phyloP scores from a whole-genome alignment of 2,797 vertebrate species.

The Fringilla coelebs region DNA sequence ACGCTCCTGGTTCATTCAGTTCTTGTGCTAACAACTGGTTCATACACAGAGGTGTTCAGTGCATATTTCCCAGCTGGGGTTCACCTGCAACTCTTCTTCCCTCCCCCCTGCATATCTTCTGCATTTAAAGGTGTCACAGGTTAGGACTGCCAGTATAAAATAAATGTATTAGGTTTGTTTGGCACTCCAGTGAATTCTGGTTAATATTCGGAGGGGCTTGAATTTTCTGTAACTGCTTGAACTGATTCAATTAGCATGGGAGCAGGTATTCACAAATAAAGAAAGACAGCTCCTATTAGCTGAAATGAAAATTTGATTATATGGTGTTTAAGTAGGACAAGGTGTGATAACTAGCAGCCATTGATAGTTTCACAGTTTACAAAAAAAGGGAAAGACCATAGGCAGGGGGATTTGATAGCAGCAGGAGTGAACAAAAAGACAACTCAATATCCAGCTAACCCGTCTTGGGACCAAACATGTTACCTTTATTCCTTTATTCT shows the following conservation, averaged over 20 bases:
- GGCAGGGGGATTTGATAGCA: conserved; percentile 18
- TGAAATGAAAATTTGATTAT: conserved; percentile 33
- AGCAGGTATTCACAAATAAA: background rate
- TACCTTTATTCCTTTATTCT: background rate
- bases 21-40: too few relatives aligned
- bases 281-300: conserved; percentile 1
- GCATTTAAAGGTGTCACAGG: background rate
- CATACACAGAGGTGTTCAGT: background rate
- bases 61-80: background rate
- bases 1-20: fast-evolving
- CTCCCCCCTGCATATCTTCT: background rate
- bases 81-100: background rate
- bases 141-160: background rate
- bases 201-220: conserved; percentile 42
- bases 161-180: conserved; percentile 33
- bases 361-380: background rate
- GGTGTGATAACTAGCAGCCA: background rate
- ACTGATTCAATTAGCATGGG: background rate
- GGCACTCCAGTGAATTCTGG: conserved; percentile 32
- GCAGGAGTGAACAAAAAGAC: background rate
- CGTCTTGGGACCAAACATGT: background rate
- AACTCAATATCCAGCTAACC: background rate
- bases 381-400: background rate
- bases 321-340: background rate
- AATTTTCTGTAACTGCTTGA: background rate